Conservation (phyloP, 1,140 invertebrate genomes). For the Cyphomyrmex costatus region DNA sequence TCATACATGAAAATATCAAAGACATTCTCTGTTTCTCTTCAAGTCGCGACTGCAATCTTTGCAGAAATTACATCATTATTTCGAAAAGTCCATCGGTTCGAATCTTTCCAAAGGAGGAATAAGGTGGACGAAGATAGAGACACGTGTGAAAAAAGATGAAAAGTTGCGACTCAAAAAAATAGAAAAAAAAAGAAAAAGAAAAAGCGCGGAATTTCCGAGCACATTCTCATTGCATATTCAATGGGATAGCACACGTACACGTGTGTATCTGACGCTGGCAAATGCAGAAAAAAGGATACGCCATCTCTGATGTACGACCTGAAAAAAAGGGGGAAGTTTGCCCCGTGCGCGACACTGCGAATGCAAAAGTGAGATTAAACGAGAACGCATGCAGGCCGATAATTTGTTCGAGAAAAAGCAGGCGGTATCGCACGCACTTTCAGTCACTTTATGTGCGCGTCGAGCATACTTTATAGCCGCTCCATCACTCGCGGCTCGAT, state of each 20-base stretch:
- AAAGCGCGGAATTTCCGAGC: constrained; percentile 41
- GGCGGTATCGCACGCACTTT: constrained; percentile 33
- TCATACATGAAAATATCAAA: constrained; percentile 10
- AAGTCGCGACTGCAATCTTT: constrained; percentile 11
- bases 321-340: constrained; percentile 34
- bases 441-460: constrained; percentile 8
- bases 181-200: constrained; percentile 13
- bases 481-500: not conserved
- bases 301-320: constrained; percentile 53
- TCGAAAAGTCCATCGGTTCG: not conserved
- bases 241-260: constrained; percentile 54
- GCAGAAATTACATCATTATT: constrained; percentile 50
- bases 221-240: constrained; percentile 65
- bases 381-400: constrained; percentile 44
- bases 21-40: not conserved
- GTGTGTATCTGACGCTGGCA: constrained; percentile 59
- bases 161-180: constrained; percentile 16
- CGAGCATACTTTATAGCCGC: not conserved
- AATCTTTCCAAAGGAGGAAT: constrained; percentile 20
- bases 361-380: constrained; percentile 59
- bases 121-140: not conserved
- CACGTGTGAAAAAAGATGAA: constrained; percentile 28
- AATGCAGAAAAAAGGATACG: constrained; percentile 54
- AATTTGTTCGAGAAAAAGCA: constrained; percentile 50
- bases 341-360: constrained; percentile 37